A percentile compares a stretch with the other conserved stretches of the same genome.
These are phyloP conservation scores for Chydorus sphaericus DNA, from an alignment of 2,888 invertebrate species.

Conservation along the genomic window DNA sequence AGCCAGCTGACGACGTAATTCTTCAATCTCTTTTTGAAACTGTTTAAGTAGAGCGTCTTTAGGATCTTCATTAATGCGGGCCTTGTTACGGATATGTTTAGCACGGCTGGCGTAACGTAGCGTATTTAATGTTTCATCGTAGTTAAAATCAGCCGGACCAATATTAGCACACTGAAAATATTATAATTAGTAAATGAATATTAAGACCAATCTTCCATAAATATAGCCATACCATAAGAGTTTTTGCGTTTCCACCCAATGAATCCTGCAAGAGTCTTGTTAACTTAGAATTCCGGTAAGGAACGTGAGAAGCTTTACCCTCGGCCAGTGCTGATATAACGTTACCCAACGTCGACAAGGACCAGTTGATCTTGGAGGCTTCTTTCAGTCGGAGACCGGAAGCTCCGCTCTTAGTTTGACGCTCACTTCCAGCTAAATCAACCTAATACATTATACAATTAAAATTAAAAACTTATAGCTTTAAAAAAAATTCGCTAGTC, in stretches of 20 bases:
- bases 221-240: slow-evolving; percentile 58
- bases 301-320: slow-evolving; percentile 92
- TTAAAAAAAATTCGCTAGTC: slow-evolving; percentile 29
- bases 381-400: slow-evolving; percentile 84
- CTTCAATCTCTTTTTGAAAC: slow-evolving; percentile 93
- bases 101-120: slow-evolving; percentile 92
- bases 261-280: slow-evolving; percentile 91
- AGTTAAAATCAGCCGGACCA: slow-evolving; percentile 91
- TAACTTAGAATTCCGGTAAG: slow-evolving; percentile 93
- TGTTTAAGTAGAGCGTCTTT: slow-evolving; percentile 89
- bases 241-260: slow-evolving; percentile 89
- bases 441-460: slow-evolving; percentile 27
- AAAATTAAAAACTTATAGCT: background rate
- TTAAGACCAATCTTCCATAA: slow-evolving; percentile 6
- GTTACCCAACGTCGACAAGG: slow-evolving; percentile 90
- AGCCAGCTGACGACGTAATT: slow-evolving; percentile 69
- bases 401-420: slow-evolving; percentile 93
- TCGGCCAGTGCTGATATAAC: slow-evolving; percentile 97
- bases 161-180: slow-evolving; percentile 72
- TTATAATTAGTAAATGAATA: slow-evolving; percentile 9
- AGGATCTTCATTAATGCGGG: slow-evolving; percentile 91
- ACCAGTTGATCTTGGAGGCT: slow-evolving; percentile 85
- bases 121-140: slow-evolving; percentile 93
- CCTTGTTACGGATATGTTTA: slow-evolving; percentile 92
- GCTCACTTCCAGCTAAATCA: slow-evolving; percentile 65